Percentiles rank a stretch among this genome's conserved stretches.
Conservation (phyloP, 2,113 vertebrate genomes). For the Sturnira hondurensis region DNA sequence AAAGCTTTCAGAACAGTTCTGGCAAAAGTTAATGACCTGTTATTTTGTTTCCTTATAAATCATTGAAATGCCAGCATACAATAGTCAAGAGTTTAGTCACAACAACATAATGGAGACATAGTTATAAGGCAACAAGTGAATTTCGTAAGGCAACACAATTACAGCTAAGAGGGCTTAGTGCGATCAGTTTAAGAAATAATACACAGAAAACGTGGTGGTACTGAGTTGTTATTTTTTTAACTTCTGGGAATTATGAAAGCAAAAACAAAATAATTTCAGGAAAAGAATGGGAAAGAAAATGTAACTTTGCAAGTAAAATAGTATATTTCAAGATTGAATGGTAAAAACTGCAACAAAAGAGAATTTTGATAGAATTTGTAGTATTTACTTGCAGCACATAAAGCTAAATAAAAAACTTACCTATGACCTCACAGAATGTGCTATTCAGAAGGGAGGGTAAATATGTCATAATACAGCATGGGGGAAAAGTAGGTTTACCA, state of each 20-base stretch:
- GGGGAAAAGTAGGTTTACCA: background rate
- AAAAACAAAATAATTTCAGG: background rate
- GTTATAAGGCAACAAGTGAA: slow-evolving; percentile 1
- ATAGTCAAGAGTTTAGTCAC: slow-evolving; percentile 26
- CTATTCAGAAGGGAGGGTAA: background rate
- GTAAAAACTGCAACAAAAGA: background rate
- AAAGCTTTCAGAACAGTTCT: slow-evolving; percentile 26
- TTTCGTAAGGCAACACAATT: background rate
- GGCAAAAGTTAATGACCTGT: slow-evolving; percentile 50
- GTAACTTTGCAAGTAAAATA: background rate
- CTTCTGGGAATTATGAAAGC: background rate
- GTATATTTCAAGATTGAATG: background rate
- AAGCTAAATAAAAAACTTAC: background rate
- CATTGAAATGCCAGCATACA: slow-evolving; percentile 10
- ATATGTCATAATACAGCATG: background rate
- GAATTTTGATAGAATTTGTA: background rate
- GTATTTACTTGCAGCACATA: background rate
- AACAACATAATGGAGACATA: slow-evolving; percentile 40
- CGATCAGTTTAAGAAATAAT: background rate
- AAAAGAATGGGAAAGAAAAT: background rate
- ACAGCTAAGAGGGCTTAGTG: background rate
- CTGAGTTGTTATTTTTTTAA: slow-evolving; percentile 22
- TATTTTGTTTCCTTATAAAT: slow-evolving; percentile 49
- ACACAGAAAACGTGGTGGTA: background rate
- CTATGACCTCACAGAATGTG: background rate